Conservation (phyloP, 1,140 invertebrate genomes). For the Drosophila sproati region DNA sequence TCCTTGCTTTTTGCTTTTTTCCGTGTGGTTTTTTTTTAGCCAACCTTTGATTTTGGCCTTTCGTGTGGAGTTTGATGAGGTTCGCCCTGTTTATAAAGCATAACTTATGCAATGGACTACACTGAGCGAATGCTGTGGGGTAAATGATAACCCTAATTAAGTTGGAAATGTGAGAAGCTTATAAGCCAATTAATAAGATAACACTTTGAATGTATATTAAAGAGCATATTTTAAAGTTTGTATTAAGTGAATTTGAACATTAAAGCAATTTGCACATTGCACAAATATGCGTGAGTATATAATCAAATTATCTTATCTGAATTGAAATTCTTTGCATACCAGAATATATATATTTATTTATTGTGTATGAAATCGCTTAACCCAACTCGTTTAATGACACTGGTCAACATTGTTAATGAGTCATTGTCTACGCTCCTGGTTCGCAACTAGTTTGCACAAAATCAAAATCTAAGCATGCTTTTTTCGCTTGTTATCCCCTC, state of each 20-base stretch:
- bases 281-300: no score
- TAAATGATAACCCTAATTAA: background rate
- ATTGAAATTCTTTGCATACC: no score
- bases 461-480: background rate
- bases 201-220: background rate
- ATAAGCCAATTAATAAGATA: background rate
- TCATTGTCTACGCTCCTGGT: background rate
- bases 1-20: conserved; percentile 27
- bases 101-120: conserved; percentile 54
- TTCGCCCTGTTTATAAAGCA: conserved; percentile 43
- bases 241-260: no score
- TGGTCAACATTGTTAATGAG: background rate
- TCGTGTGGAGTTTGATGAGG: conserved; percentile 50
- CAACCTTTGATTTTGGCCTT: conserved; percentile 69
- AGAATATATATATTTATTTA: no score
- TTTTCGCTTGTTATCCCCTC: conserved; percentile 23
- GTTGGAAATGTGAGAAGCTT: background rate
- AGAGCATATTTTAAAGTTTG: no score
- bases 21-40: conserved; percentile 30
- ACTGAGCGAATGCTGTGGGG: conserved; percentile 25
- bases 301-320: no score
- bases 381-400: background rate
- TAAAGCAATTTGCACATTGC: no score
- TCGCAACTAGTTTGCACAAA: background rate
- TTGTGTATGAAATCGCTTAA: no score